A percentile compares a stretch with the other conserved stretches of the same genome.
phyloP scores from a whole-genome alignment of 2,797 vertebrate genomes.

The Anguilla megastoma region DNA sequence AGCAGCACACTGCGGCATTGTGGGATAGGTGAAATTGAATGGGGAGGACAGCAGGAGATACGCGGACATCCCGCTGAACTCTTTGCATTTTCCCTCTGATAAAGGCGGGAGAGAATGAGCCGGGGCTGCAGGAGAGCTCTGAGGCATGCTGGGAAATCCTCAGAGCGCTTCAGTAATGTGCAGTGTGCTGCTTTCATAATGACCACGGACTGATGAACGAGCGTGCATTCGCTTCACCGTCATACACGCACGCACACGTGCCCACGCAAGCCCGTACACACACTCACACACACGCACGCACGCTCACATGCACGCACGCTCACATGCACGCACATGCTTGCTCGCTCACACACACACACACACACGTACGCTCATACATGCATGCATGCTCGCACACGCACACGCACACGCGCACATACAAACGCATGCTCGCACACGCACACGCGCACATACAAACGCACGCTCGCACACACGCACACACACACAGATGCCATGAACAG shows the following conservation, averaged over 20 bases:
- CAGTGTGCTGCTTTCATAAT: slow-evolving; percentile 13
- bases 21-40: neutral
- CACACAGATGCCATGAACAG: slow-evolving; percentile 48
- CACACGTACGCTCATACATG: neutral
- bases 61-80: neutral
- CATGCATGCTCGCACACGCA: slow-evolving; percentile 19
- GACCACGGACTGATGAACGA: neutral
- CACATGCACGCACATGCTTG: neutral
- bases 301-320: neutral
- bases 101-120: neutral
- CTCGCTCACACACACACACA: neutral
- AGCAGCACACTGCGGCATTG: neutral
- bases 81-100: neutral
- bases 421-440: neutral
- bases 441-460: slow-evolving; percentile 35
- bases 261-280: neutral
- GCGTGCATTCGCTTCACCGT: neutral
- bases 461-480: slow-evolving; percentile 57
- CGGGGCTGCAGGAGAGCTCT: neutral
- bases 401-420: no score
- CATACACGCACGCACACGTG: neutral
- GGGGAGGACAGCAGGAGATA: neutral
- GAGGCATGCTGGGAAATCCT: neutral
- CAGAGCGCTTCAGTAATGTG: neutral
- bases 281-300: neutral